These are phyloP conservation scores for Micromesistius poutassou DNA, from an alignment of 2,797 vertebrate genomes.

Conservation along the genomic window DNA sequence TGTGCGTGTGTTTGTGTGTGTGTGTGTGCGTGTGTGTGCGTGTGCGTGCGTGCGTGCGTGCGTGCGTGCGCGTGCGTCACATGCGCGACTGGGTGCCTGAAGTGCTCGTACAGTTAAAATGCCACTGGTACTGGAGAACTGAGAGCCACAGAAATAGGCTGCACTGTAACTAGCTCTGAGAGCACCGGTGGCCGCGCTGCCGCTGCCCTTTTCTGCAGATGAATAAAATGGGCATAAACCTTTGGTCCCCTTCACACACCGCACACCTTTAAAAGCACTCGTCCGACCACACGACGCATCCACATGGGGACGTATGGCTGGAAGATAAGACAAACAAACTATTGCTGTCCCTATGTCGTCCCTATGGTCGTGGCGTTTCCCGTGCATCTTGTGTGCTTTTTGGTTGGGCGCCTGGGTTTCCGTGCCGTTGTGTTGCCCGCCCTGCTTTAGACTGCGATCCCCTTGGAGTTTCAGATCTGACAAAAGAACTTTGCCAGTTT, in stretches of 20 bases:
- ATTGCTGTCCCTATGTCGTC: not conserved
- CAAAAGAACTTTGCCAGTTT: constrained; percentile 48
- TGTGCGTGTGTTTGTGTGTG: not conserved
- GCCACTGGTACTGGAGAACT: constrained; percentile 45
- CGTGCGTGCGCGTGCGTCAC: not conserved
- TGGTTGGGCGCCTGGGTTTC: not conserved
- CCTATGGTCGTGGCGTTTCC: not conserved
- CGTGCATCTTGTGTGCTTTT: not conserved
- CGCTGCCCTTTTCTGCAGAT: not conserved
- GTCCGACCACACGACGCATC: not conserved
- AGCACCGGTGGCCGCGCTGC: not conserved
- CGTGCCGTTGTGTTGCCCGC: constrained; percentile 2
- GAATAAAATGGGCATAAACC: not conserved
- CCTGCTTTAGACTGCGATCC: constrained; percentile 33
- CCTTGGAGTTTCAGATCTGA: constrained; percentile 33
- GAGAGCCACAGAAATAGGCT: constrained; percentile 50
- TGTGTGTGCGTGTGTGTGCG: not conserved
- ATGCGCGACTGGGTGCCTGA: not conserved
- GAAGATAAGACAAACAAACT: not conserved
- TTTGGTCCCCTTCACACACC: not conserved
- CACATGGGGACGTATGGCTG: not conserved
- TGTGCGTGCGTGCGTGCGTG: not conserved
- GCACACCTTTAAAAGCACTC: not conserved
- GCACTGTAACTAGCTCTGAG: not conserved
- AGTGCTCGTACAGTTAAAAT: constrained; percentile 36